A percentile compares a stretch with the other conserved stretches of the same genome.
Evolutionary conservation across 1,140 invertebrate genomes (phyloP).

Genomic region (Bombus pyrosoma): DNA sequence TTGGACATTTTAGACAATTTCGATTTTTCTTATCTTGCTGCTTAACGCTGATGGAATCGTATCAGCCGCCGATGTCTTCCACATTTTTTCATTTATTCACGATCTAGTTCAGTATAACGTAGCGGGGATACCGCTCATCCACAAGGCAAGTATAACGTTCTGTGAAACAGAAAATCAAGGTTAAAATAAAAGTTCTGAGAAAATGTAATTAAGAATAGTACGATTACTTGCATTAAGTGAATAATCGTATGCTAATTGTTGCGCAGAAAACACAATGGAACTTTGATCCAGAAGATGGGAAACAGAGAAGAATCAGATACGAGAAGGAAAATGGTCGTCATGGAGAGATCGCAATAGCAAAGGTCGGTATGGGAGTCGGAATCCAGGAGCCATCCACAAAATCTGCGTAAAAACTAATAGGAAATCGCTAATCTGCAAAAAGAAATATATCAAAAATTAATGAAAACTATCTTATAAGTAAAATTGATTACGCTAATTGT

Average conservation of each 20-base stretch:
- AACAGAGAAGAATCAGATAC: conserved; percentile 70
- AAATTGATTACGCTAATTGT: background rate
- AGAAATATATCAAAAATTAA: background rate
- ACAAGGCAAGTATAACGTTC: conserved; percentile 68
- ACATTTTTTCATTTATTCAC: conserved; percentile 63
- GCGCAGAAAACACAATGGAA: conserved; percentile 75
- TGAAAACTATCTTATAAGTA: background rate
- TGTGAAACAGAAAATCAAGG: conserved; percentile 11
- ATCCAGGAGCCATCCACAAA: conserved; percentile 62
- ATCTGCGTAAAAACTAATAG: background rate
- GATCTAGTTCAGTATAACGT: conserved; percentile 76
- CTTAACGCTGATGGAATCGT: conserved; percentile 17
- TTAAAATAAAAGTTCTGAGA: background rate
- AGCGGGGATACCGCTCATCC: conserved; percentile 70
- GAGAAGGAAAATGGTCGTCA: conserved; percentile 72
- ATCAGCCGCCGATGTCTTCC: conserved; percentile 49
- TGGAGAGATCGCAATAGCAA: conserved; percentile 66
- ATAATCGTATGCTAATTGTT: background rate
- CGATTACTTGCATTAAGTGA: background rate
- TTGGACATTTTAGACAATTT: background rate
- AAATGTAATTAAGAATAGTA: background rate
- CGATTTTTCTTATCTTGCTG: conserved; percentile 4
- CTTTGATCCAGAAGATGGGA: conserved; percentile 76
- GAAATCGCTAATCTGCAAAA: conserved; percentile 8
- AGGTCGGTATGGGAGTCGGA: conserved; percentile 66